These are phyloP conservation scores for Leucophora obtusa DNA, from an alignment of 2,888 invertebrate genomes.

Conservation along the genomic window DNA sequence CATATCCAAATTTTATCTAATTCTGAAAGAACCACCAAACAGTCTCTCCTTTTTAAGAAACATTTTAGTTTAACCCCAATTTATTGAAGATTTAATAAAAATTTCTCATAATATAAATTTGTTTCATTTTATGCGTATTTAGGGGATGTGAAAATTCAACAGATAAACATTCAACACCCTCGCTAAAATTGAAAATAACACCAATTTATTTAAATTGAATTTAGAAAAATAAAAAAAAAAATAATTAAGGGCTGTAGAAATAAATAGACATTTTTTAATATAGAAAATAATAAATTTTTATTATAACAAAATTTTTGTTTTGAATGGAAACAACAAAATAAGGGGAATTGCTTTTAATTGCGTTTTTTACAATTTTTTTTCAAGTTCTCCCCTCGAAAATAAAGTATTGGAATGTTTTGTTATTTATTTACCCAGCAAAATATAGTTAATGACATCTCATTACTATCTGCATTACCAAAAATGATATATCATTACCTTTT, in stretches of 20 bases:
- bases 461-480: too few species aligned
- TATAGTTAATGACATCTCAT: too few species aligned
- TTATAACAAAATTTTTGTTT: neutral
- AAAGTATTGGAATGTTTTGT: neutral
- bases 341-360: neutral
- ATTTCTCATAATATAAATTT: slow-evolving; percentile 48
- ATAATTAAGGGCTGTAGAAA: neutral
- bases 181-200: slow-evolving; percentile 2
- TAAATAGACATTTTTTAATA: neutral
- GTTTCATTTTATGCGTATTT: slow-evolving; percentile 1
- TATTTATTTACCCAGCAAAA: too few species aligned
- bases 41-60: too few species aligned
- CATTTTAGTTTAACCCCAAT: slow-evolving; percentile 55
- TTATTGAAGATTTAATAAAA: slow-evolving; percentile 45
- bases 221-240: neutral
- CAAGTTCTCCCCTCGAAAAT: neutral
- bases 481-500: too few species aligned
- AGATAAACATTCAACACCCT: slow-evolving; percentile 4
- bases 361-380: neutral
- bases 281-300: neutral
- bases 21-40: too few species aligned
- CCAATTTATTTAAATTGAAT: slow-evolving; percentile 5
- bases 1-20: too few species aligned
- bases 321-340: neutral
- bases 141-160: neutral